Evolutionary conservation across 2,797 vertebrate species (phyloP), one percentile per base, ranked within the genome.

Genomic region (Salmo trutta): DNA sequence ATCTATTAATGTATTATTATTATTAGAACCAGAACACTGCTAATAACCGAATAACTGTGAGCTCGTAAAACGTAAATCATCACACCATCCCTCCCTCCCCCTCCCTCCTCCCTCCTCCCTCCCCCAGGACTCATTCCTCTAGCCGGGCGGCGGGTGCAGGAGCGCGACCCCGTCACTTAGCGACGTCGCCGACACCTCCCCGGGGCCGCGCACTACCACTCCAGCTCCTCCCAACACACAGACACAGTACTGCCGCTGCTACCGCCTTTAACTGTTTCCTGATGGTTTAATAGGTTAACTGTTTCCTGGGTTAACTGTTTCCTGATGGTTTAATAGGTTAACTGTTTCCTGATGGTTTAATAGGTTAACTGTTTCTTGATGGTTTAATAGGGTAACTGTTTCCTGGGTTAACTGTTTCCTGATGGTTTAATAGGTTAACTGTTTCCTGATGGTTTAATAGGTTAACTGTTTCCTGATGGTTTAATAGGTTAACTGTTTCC

Each of bases 51-150:
- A n/a, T 56, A 56, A 56, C 16, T 56, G 52, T 53, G 12, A 17
- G 66, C 15, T 24, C 19, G 27, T 68, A 17, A 68, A 24, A 33
- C 31, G 29, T 36, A 27, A 27, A 68, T 68, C 31, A 31, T 24
- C 29, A 69, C 66, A 21, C 17, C 17, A 17, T 5, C 53, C 53
- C 16, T 16, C 5, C 53, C 16, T 5, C 4, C 52, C 52, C 12
- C 16, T 1, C 4, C 52, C 51, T 16, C 51, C 19, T 5, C 16
- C 31, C 7, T 6, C 5, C 14, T 31, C 15, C 29, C 29, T 33
- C 31, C 31, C 67, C 15, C 17, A 8, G 31, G 67, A 36, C 68
- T 71, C 68, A 33, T 71, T 71, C 41, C 69, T 71, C 69, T 21
- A 3, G 41, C n/a, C 41, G 69, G 21, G n/a, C n/a, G 47, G 2